A percentile compares a stretch with the other conserved stretches of the same genome.
Conservation (phyloP, 2,113 vertebrate species). For the Hiodon alosoides region DNA sequence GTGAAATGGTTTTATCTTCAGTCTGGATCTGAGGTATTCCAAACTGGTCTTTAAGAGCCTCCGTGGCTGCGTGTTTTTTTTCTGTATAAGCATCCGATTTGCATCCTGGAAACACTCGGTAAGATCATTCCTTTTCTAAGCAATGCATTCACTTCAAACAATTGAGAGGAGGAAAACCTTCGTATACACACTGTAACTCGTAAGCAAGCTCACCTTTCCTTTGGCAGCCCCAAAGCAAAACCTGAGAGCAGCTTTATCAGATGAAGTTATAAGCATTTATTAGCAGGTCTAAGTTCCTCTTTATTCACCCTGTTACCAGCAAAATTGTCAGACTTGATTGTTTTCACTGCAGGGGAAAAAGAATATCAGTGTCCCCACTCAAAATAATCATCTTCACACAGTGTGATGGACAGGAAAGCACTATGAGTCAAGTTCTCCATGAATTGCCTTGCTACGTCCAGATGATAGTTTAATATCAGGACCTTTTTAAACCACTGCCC, state of each 20-base stretch:
- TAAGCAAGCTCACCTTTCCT: neutral
- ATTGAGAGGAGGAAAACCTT: too few relatives aligned
- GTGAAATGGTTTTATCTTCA: too few relatives aligned
- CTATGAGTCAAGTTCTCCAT: constrained; percentile 18
- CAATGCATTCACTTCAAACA: too few relatives aligned
- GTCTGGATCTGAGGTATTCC: too few relatives aligned
- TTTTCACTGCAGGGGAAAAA: neutral
- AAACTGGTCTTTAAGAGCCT: too few relatives aligned
- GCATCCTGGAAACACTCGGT: too few relatives aligned
- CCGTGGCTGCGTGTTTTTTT: too few relatives aligned
- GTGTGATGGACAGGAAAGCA: neutral
- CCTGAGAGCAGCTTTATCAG: neutral
- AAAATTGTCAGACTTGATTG: neutral
- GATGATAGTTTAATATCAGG: constrained; percentile 1
- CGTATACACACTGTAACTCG: too few relatives aligned
- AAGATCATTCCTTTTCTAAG: too few relatives aligned
- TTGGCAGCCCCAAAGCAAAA: neutral
- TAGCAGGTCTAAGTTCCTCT: neutral
- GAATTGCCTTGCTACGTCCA: constrained; percentile 8
- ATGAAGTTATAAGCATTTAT: neutral
- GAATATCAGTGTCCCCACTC: neutral
- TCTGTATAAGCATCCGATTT: too few relatives aligned
- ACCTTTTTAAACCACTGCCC: constrained; percentile 23
- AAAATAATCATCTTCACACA: neutral
- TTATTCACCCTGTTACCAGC: neutral